Conservation (phyloP, 2,888 invertebrate genomes). For the Steinernema carpocapsae region DNA sequence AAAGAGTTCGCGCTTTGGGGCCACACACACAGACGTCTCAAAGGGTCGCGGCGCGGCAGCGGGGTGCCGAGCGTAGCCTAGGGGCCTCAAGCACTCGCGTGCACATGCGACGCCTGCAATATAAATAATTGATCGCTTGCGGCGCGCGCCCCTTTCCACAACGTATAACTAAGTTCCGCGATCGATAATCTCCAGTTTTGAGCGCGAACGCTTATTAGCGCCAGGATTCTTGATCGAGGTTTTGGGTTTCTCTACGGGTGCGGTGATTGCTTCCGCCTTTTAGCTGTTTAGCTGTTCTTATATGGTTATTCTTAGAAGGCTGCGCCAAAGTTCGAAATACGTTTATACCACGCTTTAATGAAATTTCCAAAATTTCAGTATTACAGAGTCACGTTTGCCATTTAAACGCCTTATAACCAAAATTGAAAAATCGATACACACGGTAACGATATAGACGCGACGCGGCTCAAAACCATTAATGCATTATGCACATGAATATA, state of each 20-base stretch:
- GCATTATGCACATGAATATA: not conserved
- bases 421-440: not conserved
- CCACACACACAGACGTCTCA: constrained; percentile 6
- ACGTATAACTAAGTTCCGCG: not conserved
- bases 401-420: not conserved
- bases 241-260: not conserved
- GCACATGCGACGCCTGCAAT: constrained; percentile 13
- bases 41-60: not conserved
- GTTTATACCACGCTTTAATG: not conserved
- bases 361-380: not conserved
- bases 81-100: constrained; percentile 27
- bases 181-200: not conserved
- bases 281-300: not conserved
- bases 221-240: not conserved
- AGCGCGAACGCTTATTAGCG: not conserved
- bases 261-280: not conserved
- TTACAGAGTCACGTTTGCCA: not conserved
- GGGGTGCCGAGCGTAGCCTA: constrained; percentile 12
- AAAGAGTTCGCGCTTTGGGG: too few relatives aligned
- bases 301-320: not conserved
- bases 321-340: not conserved
- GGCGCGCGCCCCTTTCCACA: not conserved
- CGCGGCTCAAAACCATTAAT: not conserved
- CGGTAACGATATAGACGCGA: not conserved
- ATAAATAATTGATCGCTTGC: constrained; percentile 30